Evolutionary conservation across 2,113 vertebrate genomes (phyloP).

Genomic region (cat (Felis catus)): F.catus_Fca126_mat1.0 CM031417.1:68081501-68082000

Average conservation of each 20-base stretch:
- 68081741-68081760: not conserved
- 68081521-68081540: not conserved
- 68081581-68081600: not conserved
- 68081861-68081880: slow-evolving; percentile 28
- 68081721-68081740: not conserved
- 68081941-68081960: not conserved
- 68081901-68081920: not conserved
- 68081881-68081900: not conserved
- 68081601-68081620: not conserved
- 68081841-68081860: not conserved
- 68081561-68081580: not conserved
- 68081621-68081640: not conserved
- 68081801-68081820: not conserved
- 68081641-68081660: not conserved
- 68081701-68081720: not conserved
- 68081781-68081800: not conserved
- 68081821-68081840: not conserved
- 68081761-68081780: not conserved
- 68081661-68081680: too few species aligned
- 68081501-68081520: not conserved
- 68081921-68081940: not conserved
- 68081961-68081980: not conserved
- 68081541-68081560: not conserved
- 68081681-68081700: not conserved
- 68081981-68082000: not conserved